A percentile compares a stretch with the other conserved stretches of the same genome.
These are phyloP conservation scores for Limenitis arthemis DNA, from an alignment of 2,888 invertebrate genomes.

Conservation along the genomic window DNA sequence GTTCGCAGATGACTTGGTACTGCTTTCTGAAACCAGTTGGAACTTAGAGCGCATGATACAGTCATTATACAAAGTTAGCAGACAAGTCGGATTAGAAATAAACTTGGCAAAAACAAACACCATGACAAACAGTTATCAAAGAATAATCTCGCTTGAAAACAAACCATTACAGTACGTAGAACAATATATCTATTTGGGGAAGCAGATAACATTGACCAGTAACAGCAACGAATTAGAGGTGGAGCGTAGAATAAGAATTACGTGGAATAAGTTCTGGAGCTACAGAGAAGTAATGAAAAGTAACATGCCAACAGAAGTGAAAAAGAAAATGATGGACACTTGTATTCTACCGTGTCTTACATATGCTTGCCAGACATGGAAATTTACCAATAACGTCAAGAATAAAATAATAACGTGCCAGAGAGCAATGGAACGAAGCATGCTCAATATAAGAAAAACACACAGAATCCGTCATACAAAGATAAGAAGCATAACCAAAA, in stretches of 20 bases:
- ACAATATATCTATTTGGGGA: slow-evolving; percentile 18
- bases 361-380: slow-evolving; percentile 23
- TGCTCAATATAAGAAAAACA: too few species aligned
- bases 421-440: too few species aligned
- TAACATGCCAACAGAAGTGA: slow-evolving; percentile 17
- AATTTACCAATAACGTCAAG: slow-evolving; percentile 8
- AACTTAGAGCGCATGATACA: slow-evolving; percentile 15
- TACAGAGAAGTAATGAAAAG: slow-evolving; percentile 23
- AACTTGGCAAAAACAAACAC: slow-evolving; percentile 17
- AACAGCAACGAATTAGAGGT: slow-evolving; percentile 21
- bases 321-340: too few species aligned
- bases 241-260: slow-evolving; percentile 18
- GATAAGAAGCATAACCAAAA: slow-evolving; percentile 13
- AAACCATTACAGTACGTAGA: not conserved
- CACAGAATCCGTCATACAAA: too few species aligned
- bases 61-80: slow-evolving; percentile 13
- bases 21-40: slow-evolving; percentile 13
- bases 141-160: slow-evolving; percentile 11
- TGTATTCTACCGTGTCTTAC: slow-evolving; percentile 21
- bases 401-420: slow-evolving; percentile 15
- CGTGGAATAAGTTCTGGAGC: too few species aligned
- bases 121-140: slow-evolving; percentile 16
- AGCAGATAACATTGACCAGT: slow-evolving; percentile 17
- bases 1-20: slow-evolving; percentile 18
- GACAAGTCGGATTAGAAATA: slow-evolving; percentile 14